phyloP scores from a whole-genome alignment of 2,113 vertebrate genomes.

The Bufo gargarizans region DNA sequence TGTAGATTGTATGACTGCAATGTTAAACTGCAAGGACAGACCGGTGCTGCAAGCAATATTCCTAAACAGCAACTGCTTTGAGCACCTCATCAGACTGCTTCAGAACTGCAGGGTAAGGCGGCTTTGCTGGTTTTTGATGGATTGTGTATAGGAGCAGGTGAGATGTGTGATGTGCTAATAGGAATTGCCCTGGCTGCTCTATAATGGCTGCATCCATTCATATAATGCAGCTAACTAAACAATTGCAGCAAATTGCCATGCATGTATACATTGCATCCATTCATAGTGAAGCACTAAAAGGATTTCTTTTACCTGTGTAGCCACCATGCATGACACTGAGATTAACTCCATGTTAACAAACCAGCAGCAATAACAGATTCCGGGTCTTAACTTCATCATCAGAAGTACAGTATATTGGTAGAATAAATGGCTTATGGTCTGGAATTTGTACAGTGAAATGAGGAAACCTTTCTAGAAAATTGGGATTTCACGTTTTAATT shows the following conservation, averaged over 20 bases:
- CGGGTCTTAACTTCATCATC: neutral
- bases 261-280: neutral
- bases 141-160: neutral
- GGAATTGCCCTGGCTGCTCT: no score
- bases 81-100: constrained; percentile 92
- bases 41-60: constrained; percentile 98
- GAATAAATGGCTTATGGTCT: neutral
- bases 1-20: constrained; percentile 93
- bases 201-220: neutral
- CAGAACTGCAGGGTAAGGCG: constrained; percentile 96
- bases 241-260: neutral
- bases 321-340: neutral
- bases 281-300: neutral
- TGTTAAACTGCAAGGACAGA: constrained; percentile 94
- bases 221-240: neutral
- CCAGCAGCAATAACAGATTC: neutral
- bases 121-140: neutral
- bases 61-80: constrained; percentile 98
- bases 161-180: neutral
- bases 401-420: neutral
- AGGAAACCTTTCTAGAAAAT: neutral
- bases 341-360: neutral
- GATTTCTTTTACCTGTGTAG: neutral
- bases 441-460: neutral
- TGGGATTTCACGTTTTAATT: neutral